These are phyloP conservation scores for Lycophotia porphyrea DNA, from an alignment of 2,888 invertebrate genomes.

Conservation along the genomic window DNA sequence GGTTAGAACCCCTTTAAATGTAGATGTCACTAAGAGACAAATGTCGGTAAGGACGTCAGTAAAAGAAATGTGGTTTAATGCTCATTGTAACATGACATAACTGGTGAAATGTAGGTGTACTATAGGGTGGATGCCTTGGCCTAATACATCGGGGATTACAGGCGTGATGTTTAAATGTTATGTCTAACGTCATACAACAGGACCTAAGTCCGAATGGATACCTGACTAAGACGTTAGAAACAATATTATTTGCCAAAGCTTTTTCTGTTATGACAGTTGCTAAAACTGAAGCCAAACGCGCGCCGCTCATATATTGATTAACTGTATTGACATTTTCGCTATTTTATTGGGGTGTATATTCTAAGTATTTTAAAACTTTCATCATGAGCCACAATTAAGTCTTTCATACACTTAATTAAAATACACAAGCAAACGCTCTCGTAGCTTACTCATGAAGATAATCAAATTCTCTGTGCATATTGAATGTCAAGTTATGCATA, in stretches of 20 bases:
- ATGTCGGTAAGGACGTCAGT: not conserved
- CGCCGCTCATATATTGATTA: not conserved
- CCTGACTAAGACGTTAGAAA: not conserved
- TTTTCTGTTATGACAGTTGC: not conserved
- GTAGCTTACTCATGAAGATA: not conserved
- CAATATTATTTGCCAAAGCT: not conserved
- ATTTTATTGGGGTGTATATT: too few species aligned
- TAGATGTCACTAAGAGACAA: not conserved
- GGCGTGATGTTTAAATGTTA: not conserved
- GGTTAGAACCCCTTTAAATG: constrained; percentile 18
- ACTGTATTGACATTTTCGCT: not conserved
- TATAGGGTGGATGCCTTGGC: not conserved
- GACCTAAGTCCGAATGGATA: not conserved
- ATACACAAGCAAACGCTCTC: not conserved
- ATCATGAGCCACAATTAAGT: not conserved
- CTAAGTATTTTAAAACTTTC: not conserved
- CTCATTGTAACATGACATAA: not conserved
- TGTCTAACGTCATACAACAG: not conserved
- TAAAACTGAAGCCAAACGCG: not conserved
- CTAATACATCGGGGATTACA: not conserved
- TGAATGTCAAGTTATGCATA: not conserved
- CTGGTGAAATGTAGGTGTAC: not conserved
- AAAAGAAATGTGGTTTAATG: not conserved
- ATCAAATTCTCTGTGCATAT: constrained; percentile 4
- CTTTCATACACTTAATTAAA: not conserved